These are phyloP conservation scores for Heterohyrax brucei DNA, from an alignment of 2,797 vertebrate genomes.

Conservation along the genomic window DNA sequence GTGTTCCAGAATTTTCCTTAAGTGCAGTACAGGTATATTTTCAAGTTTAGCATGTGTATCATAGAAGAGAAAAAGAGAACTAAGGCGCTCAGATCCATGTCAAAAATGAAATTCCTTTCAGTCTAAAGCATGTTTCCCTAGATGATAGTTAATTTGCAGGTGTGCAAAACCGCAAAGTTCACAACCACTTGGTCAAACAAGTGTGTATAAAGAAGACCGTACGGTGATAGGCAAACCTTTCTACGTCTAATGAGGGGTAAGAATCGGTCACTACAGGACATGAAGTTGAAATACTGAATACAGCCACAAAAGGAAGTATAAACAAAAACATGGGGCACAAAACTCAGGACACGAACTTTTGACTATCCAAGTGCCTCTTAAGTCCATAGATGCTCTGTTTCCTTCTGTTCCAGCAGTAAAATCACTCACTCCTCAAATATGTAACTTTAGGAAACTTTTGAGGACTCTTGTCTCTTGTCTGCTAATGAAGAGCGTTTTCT, in stretches of 20 bases:
- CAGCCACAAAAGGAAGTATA: not conserved
- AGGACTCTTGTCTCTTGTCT: not conserved
- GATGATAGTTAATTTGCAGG: not conserved
- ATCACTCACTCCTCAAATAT: not conserved
- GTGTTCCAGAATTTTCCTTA: not conserved
- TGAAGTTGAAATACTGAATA: not conserved
- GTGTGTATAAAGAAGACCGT: not conserved
- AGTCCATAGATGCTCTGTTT: not conserved
- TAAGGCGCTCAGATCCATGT: not conserved
- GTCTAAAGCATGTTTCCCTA: not conserved
- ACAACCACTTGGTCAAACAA: not conserved
- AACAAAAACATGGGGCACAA: slow-evolving; percentile 2
- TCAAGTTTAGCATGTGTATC: not conserved
- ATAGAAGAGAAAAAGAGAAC: slow-evolving; percentile 17
- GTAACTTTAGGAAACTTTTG: not conserved
- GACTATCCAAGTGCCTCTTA: not conserved
- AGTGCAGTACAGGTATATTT: not conserved
- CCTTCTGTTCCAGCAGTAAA: not conserved
- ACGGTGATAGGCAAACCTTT: not conserved
- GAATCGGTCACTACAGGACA: not conserved
- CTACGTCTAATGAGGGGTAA: not conserved
- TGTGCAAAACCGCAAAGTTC: not conserved
- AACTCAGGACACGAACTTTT: not conserved
- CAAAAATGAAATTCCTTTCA: slow-evolving; percentile 41
- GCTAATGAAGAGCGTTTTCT: not conserved